Evolutionary conservation across 2,797 vertebrate genomes (phyloP), one percentile per base, ranked within the genome.

Genomic region (Xiphophorus birchmanni): DNA sequence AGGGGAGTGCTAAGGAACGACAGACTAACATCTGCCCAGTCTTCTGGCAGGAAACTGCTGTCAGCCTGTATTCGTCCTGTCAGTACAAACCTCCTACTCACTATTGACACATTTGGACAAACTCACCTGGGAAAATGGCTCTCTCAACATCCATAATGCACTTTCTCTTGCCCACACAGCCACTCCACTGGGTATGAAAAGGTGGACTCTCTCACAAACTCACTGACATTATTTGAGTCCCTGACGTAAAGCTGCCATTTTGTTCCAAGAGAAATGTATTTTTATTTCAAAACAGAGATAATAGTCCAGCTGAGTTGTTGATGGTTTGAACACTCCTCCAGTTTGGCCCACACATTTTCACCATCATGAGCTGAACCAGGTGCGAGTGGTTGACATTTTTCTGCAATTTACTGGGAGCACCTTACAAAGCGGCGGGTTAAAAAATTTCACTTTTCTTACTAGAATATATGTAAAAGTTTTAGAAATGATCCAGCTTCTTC

Each of bases 191-290:
- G 40, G 52, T 44, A 86, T 74, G 75, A 78, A 76, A n/a, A 73
- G 47, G 69, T 63, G 73, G 47, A 58, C 69, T 23, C 18, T 26
- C 84, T 88, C 63, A 78, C 77, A 78, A 84, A 86, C 74, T 72
- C 85, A 77, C 47, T n/a, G 77, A 77, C 80, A 48, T 83, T 84
- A 91, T 32, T 42, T 69, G 56, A 80, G 75, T 69, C 69, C n/a
- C 74, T 84, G 67, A 89, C 87, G 87, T 76, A 82, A 80, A 81
- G 81, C 86, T 88, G 90, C 84, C 87, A 87, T 90, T 93, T 90
- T 92, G 91, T 92, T 92, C 87, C 78, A 37, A 77, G 78, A 92
- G 83, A 85, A 93, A 86, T 47, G 89, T 92, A 78, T 87, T 90
- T 89, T 89, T 89, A 80, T 93, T 42, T 89, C 90, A 86, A 93